phyloP scores from a whole-genome alignment of 2,888 invertebrate species.

The Meganola albula region DNA sequence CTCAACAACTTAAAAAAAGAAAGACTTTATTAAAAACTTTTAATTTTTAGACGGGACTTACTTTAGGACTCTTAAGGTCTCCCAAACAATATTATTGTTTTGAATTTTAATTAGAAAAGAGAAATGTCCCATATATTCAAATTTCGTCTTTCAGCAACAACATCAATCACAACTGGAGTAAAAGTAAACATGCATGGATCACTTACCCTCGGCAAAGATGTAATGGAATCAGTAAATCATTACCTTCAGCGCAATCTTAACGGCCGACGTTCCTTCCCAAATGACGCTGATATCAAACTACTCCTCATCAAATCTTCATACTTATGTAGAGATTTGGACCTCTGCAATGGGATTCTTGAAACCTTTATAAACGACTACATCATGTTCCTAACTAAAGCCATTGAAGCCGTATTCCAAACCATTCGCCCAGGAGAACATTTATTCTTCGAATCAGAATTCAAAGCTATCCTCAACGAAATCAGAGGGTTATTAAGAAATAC shows the following conservation, averaged over 20 bases:
- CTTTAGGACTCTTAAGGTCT: no score
- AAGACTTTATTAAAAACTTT: no score
- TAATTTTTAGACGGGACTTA: no score
- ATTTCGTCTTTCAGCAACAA: slow-evolving; percentile 31
- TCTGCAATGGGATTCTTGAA: slow-evolving; percentile 37
- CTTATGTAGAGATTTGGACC: slow-evolving; percentile 39
- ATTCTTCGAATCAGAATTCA: slow-evolving; percentile 35
- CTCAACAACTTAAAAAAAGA: no score
- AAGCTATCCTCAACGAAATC: slow-evolving; percentile 30
- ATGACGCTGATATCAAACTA: slow-evolving; percentile 29
- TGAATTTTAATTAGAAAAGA: no score
- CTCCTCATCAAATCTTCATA: slow-evolving; percentile 34
- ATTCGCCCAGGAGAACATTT: slow-evolving; percentile 20
- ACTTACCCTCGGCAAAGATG: slow-evolving; percentile 51
- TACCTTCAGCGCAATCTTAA: slow-evolving; percentile 28
- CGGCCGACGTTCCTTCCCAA: slow-evolving; percentile 29
- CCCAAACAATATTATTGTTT: no score
- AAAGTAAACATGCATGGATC: slow-evolving; percentile 56
- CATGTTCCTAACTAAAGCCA: slow-evolving; percentile 33
- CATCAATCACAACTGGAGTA: slow-evolving; percentile 29
- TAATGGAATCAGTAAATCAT: slow-evolving; percentile 41
- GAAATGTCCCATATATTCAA: no score
- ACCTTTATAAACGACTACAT: slow-evolving; percentile 47
- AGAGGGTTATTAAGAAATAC: slow-evolving; percentile 35
- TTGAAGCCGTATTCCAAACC: slow-evolving; percentile 37